Evolutionary conservation across 2,888 invertebrate species (phyloP), one percentile per base, ranked within the genome.

Genomic region (Mesochorus sp.): DNA sequence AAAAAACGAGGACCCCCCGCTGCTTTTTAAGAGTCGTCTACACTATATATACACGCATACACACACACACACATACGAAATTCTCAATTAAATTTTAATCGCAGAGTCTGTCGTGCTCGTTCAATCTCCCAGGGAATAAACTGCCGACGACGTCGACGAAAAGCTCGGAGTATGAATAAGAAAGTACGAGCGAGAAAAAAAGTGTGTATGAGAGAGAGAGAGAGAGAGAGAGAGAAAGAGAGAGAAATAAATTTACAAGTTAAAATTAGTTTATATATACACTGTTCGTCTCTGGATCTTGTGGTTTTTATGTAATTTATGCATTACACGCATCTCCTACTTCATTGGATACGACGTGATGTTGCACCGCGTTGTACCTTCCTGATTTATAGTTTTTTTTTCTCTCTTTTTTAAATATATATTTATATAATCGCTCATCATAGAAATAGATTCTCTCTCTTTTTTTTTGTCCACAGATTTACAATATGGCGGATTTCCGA

Each of bases 1-100:
- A 49, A 31, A 21, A 12, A 57, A 34, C n/a, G 53, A 51, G 37
- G 57, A 55, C 34, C 67, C 4, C 77, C 49, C 19, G 67, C 57
- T 28, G 42, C 42, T 34, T 28, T 68, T 31, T 26, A 37, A 47
- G 51, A 14, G 21, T 39, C 62, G 26, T 53, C 39, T 39, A 28
- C 34, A 37, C 55, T 42, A 57, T 66, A 72, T 42, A 55, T 42
- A 49, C 34, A 4, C 21, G 19, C 19, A 17, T 42, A 21, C 39
- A 28, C 28, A 75, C 67, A 76, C 70, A n/a, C n/a, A n/a, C n/a
- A n/a, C n/a, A n/a, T n/a, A n/a, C n/a, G n/a, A n/a, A n/a, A n/a
- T 61, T 80, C 59, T 76, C 51, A 75, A 72, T 81, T 77, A 66
- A 80, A 81, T 67, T 80, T 80, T 75, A 81, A 81, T 81, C 77